phyloP scores from a whole-genome alignment of 2,888 invertebrate species.

The Trachelus iudaicus region DNA sequence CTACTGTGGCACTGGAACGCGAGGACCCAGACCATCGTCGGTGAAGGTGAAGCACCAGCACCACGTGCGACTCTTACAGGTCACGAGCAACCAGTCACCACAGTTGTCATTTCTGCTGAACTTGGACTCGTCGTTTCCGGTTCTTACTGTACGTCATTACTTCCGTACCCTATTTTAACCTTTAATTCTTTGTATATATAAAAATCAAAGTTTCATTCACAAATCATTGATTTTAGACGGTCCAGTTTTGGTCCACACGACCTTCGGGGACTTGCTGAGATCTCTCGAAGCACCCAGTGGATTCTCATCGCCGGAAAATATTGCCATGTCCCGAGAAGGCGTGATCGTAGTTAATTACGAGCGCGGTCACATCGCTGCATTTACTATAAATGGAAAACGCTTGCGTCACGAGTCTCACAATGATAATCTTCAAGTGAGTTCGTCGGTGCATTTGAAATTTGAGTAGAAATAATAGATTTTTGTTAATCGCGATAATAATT shows the following conservation, averaged over 20 bases:
- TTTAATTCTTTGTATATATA: constrained; percentile 5
- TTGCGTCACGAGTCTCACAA: constrained; percentile 92
- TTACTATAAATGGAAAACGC: constrained; percentile 92
- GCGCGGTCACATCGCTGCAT: constrained; percentile 91
- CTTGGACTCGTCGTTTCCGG: constrained; percentile 97
- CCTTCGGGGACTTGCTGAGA: constrained; percentile 94
- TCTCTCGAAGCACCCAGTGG: constrained; percentile 86
- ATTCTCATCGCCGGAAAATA: constrained; percentile 83
- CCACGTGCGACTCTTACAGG: constrained; percentile 97
- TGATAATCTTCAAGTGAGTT: constrained; percentile 89
- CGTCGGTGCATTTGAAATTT: neutral
- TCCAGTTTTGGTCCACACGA: constrained; percentile 96
- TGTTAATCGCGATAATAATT: neutral
- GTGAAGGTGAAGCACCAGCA: constrained; percentile 95
- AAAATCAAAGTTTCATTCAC: neutral
- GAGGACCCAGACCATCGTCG: constrained; percentile 95
- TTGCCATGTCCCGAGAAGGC: constrained; percentile 96
- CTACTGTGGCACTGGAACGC: constrained; percentile 99
- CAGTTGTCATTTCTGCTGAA: constrained; percentile 97
- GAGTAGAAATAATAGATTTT: neutral
- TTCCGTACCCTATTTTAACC: neutral
- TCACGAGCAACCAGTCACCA: constrained; percentile 95
- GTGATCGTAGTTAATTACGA: constrained; percentile 95
- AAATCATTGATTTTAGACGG: constrained; percentile 73
- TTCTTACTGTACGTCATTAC: constrained; percentile 73